phyloP scores from a whole-genome alignment of 2,888 invertebrate genomes.

The Athalia cordata region DNA sequence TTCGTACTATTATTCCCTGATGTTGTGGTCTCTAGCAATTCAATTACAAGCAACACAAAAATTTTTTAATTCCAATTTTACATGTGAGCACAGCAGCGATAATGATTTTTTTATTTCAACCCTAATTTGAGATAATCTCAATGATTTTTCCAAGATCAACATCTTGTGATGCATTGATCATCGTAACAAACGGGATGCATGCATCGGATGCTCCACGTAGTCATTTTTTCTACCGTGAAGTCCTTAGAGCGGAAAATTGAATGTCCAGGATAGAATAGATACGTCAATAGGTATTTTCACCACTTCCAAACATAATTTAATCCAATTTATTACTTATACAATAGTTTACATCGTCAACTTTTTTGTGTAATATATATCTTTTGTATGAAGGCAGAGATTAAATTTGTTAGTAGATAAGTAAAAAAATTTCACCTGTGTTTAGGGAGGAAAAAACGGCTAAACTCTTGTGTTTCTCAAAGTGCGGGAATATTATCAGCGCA shows the following conservation, averaged over 20 bases:
- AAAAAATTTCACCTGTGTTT: not conserved
- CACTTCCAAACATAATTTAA: constrained; percentile 41
- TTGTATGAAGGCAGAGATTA: constrained; percentile 45
- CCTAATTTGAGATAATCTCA: no score
- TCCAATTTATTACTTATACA: constrained; percentile 42
- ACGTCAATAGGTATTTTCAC: constrained; percentile 17
- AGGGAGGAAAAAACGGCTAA: not conserved
- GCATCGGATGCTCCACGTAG: no score
- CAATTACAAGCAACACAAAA: no score
- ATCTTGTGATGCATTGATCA: no score
- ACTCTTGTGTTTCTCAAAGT: constrained; percentile 5
- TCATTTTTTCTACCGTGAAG: no score
- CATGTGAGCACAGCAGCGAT: no score
- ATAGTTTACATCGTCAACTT: constrained; percentile 49
- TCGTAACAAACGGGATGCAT: no score
- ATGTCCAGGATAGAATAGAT: not conserved
- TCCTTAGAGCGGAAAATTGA: not conserved
- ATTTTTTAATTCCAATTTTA: no score
- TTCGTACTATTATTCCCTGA: no score
- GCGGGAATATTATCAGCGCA: not conserved
- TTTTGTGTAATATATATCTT: constrained; percentile 44
- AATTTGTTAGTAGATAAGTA: not conserved
- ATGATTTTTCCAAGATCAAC: no score
- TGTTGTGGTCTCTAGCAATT: no score
- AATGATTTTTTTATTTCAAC: no score